phyloP scores from a whole-genome alignment of 2,888 invertebrate genomes.

The Apamea sordens region DNA sequence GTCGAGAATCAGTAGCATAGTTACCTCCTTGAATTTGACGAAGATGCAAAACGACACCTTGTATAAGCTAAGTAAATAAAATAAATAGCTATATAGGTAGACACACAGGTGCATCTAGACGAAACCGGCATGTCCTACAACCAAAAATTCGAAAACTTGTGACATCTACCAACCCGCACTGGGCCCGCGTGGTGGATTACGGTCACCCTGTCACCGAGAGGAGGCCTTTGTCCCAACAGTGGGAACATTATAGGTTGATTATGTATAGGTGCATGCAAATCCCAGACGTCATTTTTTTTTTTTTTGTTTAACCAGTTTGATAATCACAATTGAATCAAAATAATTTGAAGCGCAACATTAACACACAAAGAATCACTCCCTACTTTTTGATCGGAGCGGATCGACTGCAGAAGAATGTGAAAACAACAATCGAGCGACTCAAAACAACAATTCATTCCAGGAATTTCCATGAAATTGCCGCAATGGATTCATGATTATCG shows the following conservation, averaged over 20 bases:
- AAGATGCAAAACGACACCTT: too few species aligned
- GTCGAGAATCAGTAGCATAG: too few species aligned
- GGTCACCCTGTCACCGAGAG: too few species aligned
- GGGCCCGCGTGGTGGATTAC: too few species aligned
- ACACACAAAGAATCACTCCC: background rate
- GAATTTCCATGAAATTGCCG: constrained; percentile 4
- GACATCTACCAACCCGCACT: too few species aligned
- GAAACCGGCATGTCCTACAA: too few species aligned
- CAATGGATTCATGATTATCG: background rate
- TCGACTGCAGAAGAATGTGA: background rate
- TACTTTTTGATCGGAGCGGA: background rate
- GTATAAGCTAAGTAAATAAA: background rate
- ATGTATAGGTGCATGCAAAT: background rate
- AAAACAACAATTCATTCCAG: constrained; percentile 19
- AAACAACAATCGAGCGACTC: background rate
- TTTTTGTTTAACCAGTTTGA: background rate
- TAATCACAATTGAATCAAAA: background rate
- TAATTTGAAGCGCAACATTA: background rate
- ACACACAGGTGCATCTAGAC: too few species aligned
- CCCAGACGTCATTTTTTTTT: background rate
- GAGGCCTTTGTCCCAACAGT: too few species aligned
- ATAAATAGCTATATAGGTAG: background rate
- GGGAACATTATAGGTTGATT: background rate
- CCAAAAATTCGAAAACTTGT: too few species aligned
- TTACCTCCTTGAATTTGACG: too few species aligned